Evolutionary conservation across 2,113 vertebrate species (phyloP).

Genomic region (Gavia stellata): DNA sequence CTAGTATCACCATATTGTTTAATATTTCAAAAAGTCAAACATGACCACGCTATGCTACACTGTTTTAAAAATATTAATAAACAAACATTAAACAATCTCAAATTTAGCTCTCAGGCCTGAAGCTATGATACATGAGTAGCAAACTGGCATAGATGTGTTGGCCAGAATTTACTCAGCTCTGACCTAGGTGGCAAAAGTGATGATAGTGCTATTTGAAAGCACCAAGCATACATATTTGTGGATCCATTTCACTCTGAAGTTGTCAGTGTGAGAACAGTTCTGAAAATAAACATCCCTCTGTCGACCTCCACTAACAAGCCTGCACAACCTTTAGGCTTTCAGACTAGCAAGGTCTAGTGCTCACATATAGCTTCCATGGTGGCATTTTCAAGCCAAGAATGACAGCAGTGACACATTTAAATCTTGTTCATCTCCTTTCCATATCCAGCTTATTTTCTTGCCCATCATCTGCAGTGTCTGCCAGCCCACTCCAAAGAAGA

Average conservation of each 20-base stretch:
- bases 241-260: not conserved
- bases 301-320: not conserved
- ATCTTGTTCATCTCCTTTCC: not conserved
- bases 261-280: slow-evolving; percentile 31
- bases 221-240: not conserved
- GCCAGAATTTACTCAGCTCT: not conserved
- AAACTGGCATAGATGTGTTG: slow-evolving; percentile 30
- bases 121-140: not conserved
- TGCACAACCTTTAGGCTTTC: slow-evolving; percentile 23
- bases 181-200: slow-evolving; percentile 4
- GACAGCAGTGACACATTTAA: not conserved
- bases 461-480: not conserved
- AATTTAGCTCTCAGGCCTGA: slow-evolving; percentile 28
- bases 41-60: not conserved
- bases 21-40: not conserved
- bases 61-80: slow-evolving; percentile 47
- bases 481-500: not conserved
- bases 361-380: not conserved
- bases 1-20: not conserved
- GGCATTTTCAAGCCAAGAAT: not conserved
- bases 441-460: not conserved
- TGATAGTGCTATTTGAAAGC: not conserved
- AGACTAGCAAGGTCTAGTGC: not conserved
- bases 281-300: slow-evolving; percentile 53
- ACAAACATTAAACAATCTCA: slow-evolving; percentile 34